phyloP scores from a whole-genome alignment of 2,888 invertebrate genomes.

The Heliothis peltigera region DNA sequence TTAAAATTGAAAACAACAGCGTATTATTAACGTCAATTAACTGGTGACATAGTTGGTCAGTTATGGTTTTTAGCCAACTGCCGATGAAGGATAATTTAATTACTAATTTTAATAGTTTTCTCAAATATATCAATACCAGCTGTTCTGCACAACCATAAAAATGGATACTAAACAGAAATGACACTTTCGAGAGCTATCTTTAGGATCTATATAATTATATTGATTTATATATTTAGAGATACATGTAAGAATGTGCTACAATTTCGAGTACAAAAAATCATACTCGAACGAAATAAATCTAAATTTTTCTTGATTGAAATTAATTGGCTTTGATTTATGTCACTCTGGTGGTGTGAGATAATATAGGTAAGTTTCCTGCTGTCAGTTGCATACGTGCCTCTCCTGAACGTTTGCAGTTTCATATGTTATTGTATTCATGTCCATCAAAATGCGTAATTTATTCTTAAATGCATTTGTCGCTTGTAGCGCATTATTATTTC shows the following conservation, averaged over 20 bases:
- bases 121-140: too few relatives aligned
- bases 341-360: slow-evolving; percentile 47
- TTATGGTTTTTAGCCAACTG: slow-evolving; percentile 7
- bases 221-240: too few relatives aligned
- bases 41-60: slow-evolving; percentile 53
- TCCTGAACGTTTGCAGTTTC: slow-evolving; percentile 31
- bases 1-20: slow-evolving; percentile 62
- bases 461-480: slow-evolving; percentile 28
- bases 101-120: too few relatives aligned
- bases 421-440: slow-evolving; percentile 30
- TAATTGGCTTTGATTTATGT: slow-evolving; percentile 67
- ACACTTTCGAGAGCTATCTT: too few relatives aligned
- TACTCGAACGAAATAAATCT: slow-evolving; percentile 50
- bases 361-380: slow-evolving; percentile 40
- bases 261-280: slow-evolving; percentile 33
- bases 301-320: slow-evolving; percentile 67
- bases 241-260: slow-evolving; percentile 8
- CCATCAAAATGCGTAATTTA: slow-evolving; percentile 20
- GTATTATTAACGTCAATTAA: slow-evolving; percentile 63
- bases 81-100: too few relatives aligned
- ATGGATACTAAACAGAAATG: too few relatives aligned
- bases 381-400: slow-evolving; percentile 25
- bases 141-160: too few relatives aligned
- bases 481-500: slow-evolving; percentile 36
- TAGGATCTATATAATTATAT: too few relatives aligned